Conservation (phyloP, 2,113 vertebrate genomes). For the Panurus biarmicus region DNA sequence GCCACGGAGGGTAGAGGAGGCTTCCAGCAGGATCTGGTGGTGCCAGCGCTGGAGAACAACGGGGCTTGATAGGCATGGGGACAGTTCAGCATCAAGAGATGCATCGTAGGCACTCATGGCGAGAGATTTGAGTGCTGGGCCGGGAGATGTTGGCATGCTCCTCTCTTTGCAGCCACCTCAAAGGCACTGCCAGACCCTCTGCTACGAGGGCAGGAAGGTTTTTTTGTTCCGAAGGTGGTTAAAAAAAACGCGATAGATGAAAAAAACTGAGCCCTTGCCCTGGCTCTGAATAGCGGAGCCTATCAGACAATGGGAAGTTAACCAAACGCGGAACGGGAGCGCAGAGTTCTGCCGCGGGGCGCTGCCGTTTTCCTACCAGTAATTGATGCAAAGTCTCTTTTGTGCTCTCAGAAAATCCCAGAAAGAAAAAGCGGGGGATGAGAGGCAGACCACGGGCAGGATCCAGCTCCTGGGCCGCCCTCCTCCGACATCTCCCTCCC, state of each 20-base stretch:
- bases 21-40: neutral
- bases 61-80: accelerated
- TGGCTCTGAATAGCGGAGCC: neutral
- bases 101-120: accelerated
- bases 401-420: slow-evolving; percentile 35
- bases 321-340: neutral
- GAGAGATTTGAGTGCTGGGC: neutral
- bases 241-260: neutral
- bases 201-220: neutral
- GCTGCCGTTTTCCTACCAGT: slow-evolving; percentile 4
- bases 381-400: slow-evolving; percentile 54
- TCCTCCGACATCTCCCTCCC: neutral
- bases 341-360: neutral
- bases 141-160: accelerated
- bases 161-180: accelerated
- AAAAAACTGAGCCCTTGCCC: neutral
- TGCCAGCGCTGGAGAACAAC: neutral
- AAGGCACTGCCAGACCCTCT: neutral
- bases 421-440: neutral
- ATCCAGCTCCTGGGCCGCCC: neutral
- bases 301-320: slow-evolving; percentile 31
- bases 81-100: neutral
- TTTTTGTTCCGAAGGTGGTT: neutral
- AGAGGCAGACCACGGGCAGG: neutral
- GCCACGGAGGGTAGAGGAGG: neutral